Percentiles rank a stretch among this genome's conserved stretches.
Evolutionary conservation across 2,888 invertebrate species (phyloP).

Genomic region (Odontocerum albicorne): DNA sequence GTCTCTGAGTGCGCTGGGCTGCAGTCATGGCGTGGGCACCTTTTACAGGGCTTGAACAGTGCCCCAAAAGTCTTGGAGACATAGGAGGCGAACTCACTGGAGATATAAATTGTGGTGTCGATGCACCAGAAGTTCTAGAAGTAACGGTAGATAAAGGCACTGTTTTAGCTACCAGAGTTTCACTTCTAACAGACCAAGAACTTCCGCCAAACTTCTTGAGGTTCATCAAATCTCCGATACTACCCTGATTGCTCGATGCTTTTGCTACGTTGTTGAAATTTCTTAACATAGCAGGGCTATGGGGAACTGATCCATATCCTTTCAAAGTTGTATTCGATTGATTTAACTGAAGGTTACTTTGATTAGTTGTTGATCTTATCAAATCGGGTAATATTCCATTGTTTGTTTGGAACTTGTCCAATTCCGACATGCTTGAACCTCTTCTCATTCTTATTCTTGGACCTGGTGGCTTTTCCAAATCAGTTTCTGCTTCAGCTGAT

Average conservation of each 20-base stretch:
- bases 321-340: conserved; percentile 42
- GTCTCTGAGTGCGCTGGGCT: conserved; percentile 68
- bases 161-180: conserved; percentile 69
- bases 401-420: conserved; percentile 60
- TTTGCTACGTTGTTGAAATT: conserved; percentile 46
- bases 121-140: conserved; percentile 48
- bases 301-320: conserved; percentile 52
- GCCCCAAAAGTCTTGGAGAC: conserved; percentile 6
- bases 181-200: conserved; percentile 71
- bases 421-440: conserved; percentile 72
- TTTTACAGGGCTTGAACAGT: conserved; percentile 19
- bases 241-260: conserved; percentile 58
- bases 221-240: conserved; percentile 81
- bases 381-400: conserved; percentile 47
- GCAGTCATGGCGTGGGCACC: conserved; percentile 61
- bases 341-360: conserved; percentile 47
- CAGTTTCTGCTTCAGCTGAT: conserved; percentile 34
- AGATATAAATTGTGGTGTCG: conserved; percentile 43
- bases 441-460: conserved; percentile 63
- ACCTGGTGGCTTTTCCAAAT: conserved; percentile 35
- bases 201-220: conserved; percentile 70
- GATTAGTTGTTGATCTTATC: conserved; percentile 50
- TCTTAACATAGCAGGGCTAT: conserved; percentile 55
- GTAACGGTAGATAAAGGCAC: conserved; percentile 75
- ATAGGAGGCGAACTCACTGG: conserved; percentile 19